Evolutionary conservation across 2,888 invertebrate genomes (phyloP), one percentile per base, ranked within the genome.

Genomic region (Thymelicus acteon): DNA sequence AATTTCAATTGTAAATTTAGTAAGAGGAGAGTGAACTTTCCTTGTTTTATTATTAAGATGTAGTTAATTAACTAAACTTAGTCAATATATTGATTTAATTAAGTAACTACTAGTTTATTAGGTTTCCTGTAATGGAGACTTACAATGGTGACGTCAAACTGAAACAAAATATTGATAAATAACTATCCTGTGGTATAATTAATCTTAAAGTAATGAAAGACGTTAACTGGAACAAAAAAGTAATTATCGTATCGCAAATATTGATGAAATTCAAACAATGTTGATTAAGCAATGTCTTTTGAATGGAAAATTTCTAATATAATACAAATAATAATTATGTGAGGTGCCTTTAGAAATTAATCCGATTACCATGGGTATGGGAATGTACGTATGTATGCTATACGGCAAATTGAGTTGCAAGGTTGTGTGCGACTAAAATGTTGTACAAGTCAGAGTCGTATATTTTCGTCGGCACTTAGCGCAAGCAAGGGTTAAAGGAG

Each of bases 291-390:
- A 31, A 31, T 31, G 31, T 31, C 31, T 31, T 31, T 31, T 31
- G 5, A 31, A 31, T 31, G 3, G 31, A 31, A 31, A 31, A 2
- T 31, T 31, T 31, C 31, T 31, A 31, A 2, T 31, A 31, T 31
- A 31, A 31, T n/a, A n/a, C n/a, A n/a, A n/a, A n/a, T n/a, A n/a
- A n/a, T n/a, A n/a, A n/a, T n/a, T n/a, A n/a, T n/a, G 84, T 78
- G 82, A 84, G 82, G 81, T 85, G 85, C 85, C 85, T 85, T 88
- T 87, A 81, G 81, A 82, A 86, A 83, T 84, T 90, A 91, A 91
- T 91, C 85, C 80, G 87, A 91, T 92, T 92, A 90, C 82, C 85
- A 79, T 75, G 79, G 82, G 83, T 31, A 31, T 31, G 31, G 31
- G 31, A 3, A 72, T 73, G 60, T 71, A 65, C 58, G 64, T 71